These are phyloP conservation scores for Apamea crenata DNA, from an alignment of 2,888 invertebrate species.

Conservation along the genomic window DNA sequence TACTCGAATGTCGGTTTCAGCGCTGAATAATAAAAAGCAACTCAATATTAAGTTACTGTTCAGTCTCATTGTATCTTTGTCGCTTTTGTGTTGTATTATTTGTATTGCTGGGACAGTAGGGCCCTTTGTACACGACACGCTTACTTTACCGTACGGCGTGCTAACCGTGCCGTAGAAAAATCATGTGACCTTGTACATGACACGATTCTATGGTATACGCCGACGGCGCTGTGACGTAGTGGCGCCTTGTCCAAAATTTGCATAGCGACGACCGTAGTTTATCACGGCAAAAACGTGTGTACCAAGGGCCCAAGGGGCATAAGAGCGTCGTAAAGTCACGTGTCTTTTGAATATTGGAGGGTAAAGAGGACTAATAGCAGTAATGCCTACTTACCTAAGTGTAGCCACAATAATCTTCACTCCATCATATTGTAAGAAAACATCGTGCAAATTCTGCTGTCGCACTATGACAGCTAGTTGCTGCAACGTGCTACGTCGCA, in stretches of 20 bases:
- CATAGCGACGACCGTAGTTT: neutral
- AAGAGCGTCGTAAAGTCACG: neutral
- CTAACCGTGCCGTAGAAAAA: neutral
- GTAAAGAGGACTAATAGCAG: neutral
- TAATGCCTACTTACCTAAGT: conserved; percentile 76
- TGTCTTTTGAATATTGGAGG: neutral
- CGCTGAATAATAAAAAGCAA: neutral
- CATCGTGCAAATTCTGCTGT: conserved; percentile 91
- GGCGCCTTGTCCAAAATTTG: neutral
- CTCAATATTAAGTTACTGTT: neutral
- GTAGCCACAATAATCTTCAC: conserved; percentile 85
- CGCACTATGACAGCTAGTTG: conserved; percentile 93
- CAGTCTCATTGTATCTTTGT: neutral
- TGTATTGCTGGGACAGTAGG: no score
- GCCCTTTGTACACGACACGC: no score
- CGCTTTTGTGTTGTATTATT: neutral
- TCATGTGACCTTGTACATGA: neutral
- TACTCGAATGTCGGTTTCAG: neutral
- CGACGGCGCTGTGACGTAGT: neutral
- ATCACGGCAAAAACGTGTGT: neutral
- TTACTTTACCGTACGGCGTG: neutral
- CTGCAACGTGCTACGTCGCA: conserved; percentile 92
- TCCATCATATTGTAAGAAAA: conserved; percentile 91
- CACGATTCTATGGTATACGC: no score
- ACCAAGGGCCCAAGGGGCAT: neutral